A percentile compares a stretch with the other conserved stretches of the same genome.
Conservation (phyloP, 2,888 invertebrate species). For the Stenurella melanura region DNA sequence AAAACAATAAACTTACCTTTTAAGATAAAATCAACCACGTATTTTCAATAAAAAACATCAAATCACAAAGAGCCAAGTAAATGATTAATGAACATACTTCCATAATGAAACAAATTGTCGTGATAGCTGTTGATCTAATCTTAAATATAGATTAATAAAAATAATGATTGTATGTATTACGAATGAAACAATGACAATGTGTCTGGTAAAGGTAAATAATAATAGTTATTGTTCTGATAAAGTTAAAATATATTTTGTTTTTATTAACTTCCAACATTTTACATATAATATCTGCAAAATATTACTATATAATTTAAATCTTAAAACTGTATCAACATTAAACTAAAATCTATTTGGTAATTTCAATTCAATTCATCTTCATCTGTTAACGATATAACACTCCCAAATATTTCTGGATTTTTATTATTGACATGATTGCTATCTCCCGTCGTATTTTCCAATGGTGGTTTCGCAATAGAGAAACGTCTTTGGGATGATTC, state of each 20-base stretch:
- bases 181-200: background rate
- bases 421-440: constrained; percentile 33
- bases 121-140: constrained; percentile 1
- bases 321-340: constrained; percentile 15
- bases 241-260: constrained; percentile 22
- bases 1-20: background rate
- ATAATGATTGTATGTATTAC: background rate
- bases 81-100: background rate
- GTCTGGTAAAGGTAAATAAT: background rate
- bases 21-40: background rate
- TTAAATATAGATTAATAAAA: constrained; percentile 6
- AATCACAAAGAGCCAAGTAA: background rate
- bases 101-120: background rate
- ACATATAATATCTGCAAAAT: constrained; percentile 18
- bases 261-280: constrained; percentile 16
- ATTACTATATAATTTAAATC: constrained; percentile 14
- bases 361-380: constrained; percentile 61
- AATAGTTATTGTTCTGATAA: background rate
- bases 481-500: constrained; percentile 50
- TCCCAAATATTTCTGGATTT: constrained; percentile 69
- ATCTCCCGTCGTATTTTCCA: constrained; percentile 28
- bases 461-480: constrained; percentile 46
- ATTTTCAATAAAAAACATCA: background rate
- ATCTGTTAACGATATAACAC: constrained; percentile 69
- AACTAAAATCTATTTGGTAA: constrained; percentile 6